These are phyloP conservation scores for Noctua fimbriata DNA, from an alignment of 2,888 invertebrate genomes.

Conservation along the genomic window DNA sequence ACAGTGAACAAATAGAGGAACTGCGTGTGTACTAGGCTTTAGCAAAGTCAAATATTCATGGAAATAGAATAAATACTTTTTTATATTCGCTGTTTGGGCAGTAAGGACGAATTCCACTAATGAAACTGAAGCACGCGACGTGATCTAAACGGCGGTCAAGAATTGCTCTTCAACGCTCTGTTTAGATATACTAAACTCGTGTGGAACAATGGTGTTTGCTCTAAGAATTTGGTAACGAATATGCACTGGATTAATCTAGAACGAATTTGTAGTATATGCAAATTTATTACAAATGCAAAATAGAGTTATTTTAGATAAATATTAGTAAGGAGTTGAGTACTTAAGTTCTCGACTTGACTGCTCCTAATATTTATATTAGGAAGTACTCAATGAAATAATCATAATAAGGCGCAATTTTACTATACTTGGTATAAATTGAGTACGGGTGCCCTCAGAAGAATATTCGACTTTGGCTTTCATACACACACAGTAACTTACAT, in stretches of 20 bases:
- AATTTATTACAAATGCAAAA: neutral
- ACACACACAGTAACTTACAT: constrained; percentile 61
- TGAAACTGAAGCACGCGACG: neutral
- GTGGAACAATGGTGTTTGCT: neutral
- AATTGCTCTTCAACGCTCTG: neutral
- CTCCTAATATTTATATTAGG: neutral
- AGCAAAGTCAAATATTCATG: constrained; percentile 40
- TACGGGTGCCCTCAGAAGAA: constrained; percentile 10
- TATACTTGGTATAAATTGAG: neutral
- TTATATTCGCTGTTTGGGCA: constrained; percentile 12
- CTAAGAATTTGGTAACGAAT: constrained; percentile 19
- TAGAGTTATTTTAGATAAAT: neutral
- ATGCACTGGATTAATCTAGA: neutral
- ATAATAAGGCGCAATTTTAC: neutral
- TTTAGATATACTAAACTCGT: neutral
- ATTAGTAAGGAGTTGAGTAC: neutral
- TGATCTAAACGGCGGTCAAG: neutral
- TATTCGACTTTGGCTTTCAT: constrained; percentile 40
- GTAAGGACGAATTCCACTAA: neutral
- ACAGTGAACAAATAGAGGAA: constrained; percentile 69
- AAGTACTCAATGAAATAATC: neutral
- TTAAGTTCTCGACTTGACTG: neutral
- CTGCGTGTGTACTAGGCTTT: constrained; percentile 30
- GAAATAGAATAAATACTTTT: neutral
- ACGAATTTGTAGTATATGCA: constrained; percentile 11